Percentiles rank a stretch among this genome's conserved stretches.
These are phyloP conservation scores for Ruditapes philippinarum DNA, from an alignment of 1,140 invertebrate genomes.

Conservation along the genomic window DNA sequence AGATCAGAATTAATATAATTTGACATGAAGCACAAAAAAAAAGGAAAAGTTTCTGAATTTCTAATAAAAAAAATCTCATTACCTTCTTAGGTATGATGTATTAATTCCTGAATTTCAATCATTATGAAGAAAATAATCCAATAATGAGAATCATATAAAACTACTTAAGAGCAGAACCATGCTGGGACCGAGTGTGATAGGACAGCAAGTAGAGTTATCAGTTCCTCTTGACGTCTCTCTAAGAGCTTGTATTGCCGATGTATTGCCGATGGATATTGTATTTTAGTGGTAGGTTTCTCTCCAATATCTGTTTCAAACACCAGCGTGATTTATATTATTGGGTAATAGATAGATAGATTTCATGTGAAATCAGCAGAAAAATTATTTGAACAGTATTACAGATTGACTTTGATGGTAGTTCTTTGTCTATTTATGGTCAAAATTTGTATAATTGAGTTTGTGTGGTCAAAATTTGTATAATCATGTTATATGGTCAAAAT, in stretches of 20 bases:
- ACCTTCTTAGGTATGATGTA: not conserved
- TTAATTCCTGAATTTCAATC: not conserved
- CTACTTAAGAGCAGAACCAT: not conserved
- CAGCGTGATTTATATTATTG: not conserved
- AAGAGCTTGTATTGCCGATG: not conserved
- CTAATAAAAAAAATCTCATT: too few species aligned
- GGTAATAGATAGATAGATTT: too few species aligned
- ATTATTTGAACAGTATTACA: too few species aligned
- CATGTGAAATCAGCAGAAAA: too few species aligned
- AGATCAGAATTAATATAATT: too few species aligned
- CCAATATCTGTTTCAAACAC: not conserved
- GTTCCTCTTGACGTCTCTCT: not conserved
- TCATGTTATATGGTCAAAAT: too few species aligned
- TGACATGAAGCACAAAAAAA: too few species aligned
- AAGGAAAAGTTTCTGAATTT: too few species aligned
- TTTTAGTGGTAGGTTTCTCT: not conserved
- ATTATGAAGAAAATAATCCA: not conserved
- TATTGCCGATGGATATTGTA: slow-evolving; percentile 1
- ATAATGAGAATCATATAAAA: not conserved
- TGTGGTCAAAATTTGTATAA: too few species aligned
- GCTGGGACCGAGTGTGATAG: not conserved
- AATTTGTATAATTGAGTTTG: too few species aligned
- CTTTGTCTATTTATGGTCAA: too few species aligned
- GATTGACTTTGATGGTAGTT: too few species aligned
- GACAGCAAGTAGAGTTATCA: not conserved